These are phyloP conservation scores for Cryptotis parvus DNA, from an alignment of 2,113 vertebrate genomes.

Conservation along the genomic window DNA sequence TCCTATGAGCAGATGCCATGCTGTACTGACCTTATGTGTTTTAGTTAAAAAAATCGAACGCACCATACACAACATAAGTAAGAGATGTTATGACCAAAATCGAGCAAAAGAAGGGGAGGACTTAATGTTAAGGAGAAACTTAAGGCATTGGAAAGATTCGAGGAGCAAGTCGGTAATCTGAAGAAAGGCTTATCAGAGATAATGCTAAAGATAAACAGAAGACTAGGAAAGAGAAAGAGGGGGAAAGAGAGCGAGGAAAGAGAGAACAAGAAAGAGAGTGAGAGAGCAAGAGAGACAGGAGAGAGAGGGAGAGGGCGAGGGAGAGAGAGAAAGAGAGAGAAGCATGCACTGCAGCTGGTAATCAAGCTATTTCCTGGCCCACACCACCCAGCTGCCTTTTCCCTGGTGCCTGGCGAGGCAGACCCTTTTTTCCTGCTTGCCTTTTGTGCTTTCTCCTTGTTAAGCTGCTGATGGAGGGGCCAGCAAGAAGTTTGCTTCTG, in stretches of 20 bases:
- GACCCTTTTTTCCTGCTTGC: background rate
- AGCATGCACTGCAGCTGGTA: background rate
- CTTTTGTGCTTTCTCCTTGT: background rate
- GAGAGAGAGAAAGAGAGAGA: background rate
- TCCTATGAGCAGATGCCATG: background rate
- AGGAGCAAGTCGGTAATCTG: background rate
- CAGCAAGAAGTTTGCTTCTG: background rate
- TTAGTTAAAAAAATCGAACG: background rate
- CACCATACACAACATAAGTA: background rate
- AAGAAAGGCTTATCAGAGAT: background rate
- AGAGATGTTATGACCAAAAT: background rate
- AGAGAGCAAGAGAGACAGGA: no score
- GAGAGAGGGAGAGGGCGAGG: no score
- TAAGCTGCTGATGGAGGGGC: background rate
- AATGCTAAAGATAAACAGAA: no score
- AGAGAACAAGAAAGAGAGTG: no score
- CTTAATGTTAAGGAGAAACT: background rate
- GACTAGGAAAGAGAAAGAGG: no score
- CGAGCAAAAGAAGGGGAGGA: background rate
- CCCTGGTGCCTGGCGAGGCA: background rate
- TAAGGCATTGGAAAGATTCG: background rate
- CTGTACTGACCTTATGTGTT: background rate
- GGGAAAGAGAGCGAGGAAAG: no score
- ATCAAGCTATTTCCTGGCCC: rapidly evolving
- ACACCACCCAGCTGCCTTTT: rapidly evolving